A percentile compares a stretch with the other conserved stretches of the same genome.
These are phyloP conservation scores for Deilephila elpenor DNA, from an alignment of 2,888 invertebrate genomes.

Conservation along the genomic window DNA sequence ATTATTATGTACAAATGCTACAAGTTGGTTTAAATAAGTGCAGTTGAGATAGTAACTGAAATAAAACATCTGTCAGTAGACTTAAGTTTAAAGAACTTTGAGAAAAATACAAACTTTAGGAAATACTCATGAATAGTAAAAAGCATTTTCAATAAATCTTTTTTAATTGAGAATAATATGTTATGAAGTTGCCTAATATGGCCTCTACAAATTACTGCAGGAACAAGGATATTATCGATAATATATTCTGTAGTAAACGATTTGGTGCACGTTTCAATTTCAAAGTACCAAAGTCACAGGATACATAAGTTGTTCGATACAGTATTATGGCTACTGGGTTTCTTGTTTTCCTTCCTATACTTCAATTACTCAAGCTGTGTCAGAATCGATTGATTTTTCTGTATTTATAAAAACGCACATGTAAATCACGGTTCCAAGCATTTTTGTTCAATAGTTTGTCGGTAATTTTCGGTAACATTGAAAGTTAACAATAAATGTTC, in stretches of 20 bases:
- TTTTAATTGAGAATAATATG: no score
- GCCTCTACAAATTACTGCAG: neutral
- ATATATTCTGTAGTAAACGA: neutral
- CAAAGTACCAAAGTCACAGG: neutral
- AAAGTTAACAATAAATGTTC: no score
- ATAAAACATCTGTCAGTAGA: no score
- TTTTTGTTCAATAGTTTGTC: neutral
- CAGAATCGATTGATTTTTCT: conserved; percentile 5
- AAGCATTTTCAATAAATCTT: no score
- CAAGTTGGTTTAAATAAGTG: no score
- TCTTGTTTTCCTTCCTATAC: conserved; percentile 10
- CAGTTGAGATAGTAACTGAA: no score
- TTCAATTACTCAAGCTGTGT: conserved; percentile 6
- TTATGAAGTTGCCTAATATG: neutral
- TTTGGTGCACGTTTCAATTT: neutral
- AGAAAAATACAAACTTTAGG: no score
- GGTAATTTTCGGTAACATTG: no score
- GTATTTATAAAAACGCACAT: neutral
- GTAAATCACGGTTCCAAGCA: neutral
- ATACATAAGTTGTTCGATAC: neutral
- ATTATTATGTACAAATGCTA: no score
- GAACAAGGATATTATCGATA: neutral
- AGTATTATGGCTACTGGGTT: neutral
- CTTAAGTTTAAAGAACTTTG: no score
- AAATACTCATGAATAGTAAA: no score